A percentile compares a stretch with the other conserved stretches of the same genome.
These are phyloP conservation scores for Marisa cornuarietis DNA, from an alignment of 1,140 invertebrate species.

Conservation along the genomic window DNA sequence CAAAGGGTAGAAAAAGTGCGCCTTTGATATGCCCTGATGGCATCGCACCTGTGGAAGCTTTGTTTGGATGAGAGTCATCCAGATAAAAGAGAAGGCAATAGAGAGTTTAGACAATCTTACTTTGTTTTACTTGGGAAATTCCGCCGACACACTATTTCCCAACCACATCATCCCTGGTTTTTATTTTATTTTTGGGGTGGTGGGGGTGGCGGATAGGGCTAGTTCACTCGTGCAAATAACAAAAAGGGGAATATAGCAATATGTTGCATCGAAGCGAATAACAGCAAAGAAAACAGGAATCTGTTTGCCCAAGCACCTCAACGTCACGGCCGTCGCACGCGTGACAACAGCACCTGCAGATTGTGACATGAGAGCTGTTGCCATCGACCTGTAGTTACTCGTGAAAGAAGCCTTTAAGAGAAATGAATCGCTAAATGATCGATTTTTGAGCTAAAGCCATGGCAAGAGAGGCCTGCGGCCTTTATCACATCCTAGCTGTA, in stretches of 20 bases:
- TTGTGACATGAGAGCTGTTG: not conserved
- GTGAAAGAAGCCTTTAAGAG: not conserved
- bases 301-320: not conserved
- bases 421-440: too few species aligned
- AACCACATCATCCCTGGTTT: too few species aligned
- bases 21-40: too few species aligned
- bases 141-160: not conserved
- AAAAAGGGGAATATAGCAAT: not conserved
- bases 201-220: not conserved
- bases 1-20: too few species aligned
- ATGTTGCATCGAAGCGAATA: not conserved
- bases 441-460: too few species aligned
- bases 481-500: too few species aligned
- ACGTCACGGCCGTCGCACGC: not conserved
- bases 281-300: not conserved
- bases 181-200: too few species aligned
- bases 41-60: not conserved
- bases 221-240: not conserved
- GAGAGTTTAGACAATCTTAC: not conserved
- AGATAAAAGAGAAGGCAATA: not conserved
- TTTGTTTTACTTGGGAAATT: not conserved
- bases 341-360: not conserved
- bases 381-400: not conserved
- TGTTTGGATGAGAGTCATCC: not conserved
- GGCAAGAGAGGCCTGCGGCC: too few species aligned